A percentile compares a stretch with the other conserved stretches of the same genome.
Evolutionary conservation across 2,888 invertebrate species (phyloP).

Genomic region (Unio pictorum): DNA sequence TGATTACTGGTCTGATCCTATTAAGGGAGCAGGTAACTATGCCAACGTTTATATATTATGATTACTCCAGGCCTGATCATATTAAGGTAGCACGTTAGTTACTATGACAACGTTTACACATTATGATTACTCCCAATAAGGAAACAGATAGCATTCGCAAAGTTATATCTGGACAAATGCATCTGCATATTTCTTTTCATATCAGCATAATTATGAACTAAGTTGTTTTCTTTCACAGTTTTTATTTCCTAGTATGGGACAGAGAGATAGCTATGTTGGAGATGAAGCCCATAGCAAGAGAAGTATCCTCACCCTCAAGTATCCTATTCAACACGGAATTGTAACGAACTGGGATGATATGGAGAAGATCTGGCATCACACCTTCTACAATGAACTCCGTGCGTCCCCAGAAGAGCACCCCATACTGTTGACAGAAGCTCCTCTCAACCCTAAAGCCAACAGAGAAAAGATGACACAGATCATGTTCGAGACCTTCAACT

Average conservation of each 20-base stretch:
- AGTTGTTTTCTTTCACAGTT: slow-evolving; percentile 47
- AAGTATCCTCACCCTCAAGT: slow-evolving; percentile 65
- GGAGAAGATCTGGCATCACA: slow-evolving; percentile 67
- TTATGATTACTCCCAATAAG: too few relatives aligned
- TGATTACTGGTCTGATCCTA: too few relatives aligned
- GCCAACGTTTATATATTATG: too few relatives aligned
- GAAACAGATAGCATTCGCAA: too few relatives aligned
- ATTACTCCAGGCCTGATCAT: too few relatives aligned
- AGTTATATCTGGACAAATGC: too few relatives aligned
- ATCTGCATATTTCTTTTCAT: slow-evolving; percentile 24
- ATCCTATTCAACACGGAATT: slow-evolving; percentile 66
- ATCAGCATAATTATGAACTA: not conserved
- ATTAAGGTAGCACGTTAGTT: too few relatives aligned
- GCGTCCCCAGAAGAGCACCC: slow-evolving; percentile 96
- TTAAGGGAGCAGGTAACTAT: too few relatives aligned
- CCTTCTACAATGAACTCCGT: slow-evolving; percentile 77
- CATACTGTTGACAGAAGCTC: slow-evolving; percentile 86
- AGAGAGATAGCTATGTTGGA: slow-evolving; percentile 72
- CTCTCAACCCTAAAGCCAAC: slow-evolving; percentile 92
- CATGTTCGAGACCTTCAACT: slow-evolving; percentile 78
- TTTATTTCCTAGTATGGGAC: slow-evolving; percentile 96
- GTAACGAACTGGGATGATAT: slow-evolving; percentile 68
- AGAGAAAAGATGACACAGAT: slow-evolving; percentile 89
- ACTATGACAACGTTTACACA: too few relatives aligned
- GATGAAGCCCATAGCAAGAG: slow-evolving; percentile 64